Base-by-base conservation (phyloP, 2,113 vertebrate genomes). In the Engraulis encrasicolus region DNA sequence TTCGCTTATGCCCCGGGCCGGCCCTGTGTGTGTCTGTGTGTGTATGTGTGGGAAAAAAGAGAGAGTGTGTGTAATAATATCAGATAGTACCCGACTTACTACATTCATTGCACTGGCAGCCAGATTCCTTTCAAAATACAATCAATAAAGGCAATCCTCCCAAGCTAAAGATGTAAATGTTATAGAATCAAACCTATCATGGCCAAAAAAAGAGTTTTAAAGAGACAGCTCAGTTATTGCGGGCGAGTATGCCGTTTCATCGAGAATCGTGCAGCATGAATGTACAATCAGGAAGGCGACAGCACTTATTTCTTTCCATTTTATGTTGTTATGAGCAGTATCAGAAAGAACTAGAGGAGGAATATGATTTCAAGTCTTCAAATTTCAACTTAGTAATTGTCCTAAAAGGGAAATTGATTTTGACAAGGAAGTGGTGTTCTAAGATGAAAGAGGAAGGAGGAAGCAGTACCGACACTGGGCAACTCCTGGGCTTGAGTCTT, bases 401-500 rank as follows among this genome's bases (percentile, higher is more conserved):
- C n/a, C n/a, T n/a, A n/a, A n/a, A n/a, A n/a, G n/a, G n/a, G n/a
- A n/a, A n/a, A n/a, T n/a, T n/a, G n/a, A n/a, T n/a, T n/a, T n/a
- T n/a, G n/a, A n/a, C n/a, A n/a, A n/a, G n/a, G n/a, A n/a, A n/a
- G 31, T 74, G 66, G 27, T 74, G 66, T 1, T 31, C 17, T 36
- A 74, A 36, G 23, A 74, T 36, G 23, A 36, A 74, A 74, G 66
- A 34, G 1, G 27, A 86, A 78, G 49, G 54, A 78, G n/a, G n/a
- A n/a, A n/a, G 81, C 82, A 78, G 50, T 31, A 58, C 66, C 66
- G 34, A 74, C 34, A 17, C 66, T 34, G 27, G 81, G 38, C n/a
- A n/a, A n/a, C 52, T 58, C 80, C 27, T 48, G 19, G 87, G 78
- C 80, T 38, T 85, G 83, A 85, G 87, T 61, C 80, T 38, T 85